Base-by-base conservation (phyloP, 2,888 invertebrate genomes). In the Scrobipalpa atriplicella region DNA sequence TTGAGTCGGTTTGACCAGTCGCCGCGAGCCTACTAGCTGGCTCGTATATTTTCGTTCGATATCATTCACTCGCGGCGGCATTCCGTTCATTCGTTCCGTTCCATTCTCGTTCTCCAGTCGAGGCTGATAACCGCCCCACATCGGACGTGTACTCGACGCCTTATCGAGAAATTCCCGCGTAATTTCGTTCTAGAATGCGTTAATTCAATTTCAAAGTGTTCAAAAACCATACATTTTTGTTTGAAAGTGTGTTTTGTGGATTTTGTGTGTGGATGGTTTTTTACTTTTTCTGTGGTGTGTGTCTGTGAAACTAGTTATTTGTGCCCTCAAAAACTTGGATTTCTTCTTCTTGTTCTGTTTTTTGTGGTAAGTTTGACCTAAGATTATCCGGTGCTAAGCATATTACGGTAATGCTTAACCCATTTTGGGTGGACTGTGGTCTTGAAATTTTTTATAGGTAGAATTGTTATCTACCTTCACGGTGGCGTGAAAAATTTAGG, bases 251-350 rank as follows among this genome's bases (percentile, higher is more conserved):
- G 71, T 69, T 70, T 72, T 76, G 79, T 81, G 78, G 78, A 80
- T 79, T 80, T 75, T 78, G 80, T 82, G 77, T 77, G 80, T 79
- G 52, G 52, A 81, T 52, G 10, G 54, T 71, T 75, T 73, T 67
- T 73, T 70, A 71, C 74, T 75, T 72, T 76, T 21, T 56, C 72
- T 73, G 71, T 75, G 71, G 72, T 73, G 81, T 86, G 85, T 87
- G 86, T 83, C 82, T 83, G 85, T 83, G 79, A 83, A 85, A 85
- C 82, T 66, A 79, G 86, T 71, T 73, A 75, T 78, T 75, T 84
- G 87, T 87, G 87, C 78, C 74, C 76, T 77, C 74, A 71, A 73
- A 76, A 80, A 75, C 86, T 84, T 89, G 89, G 88, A 85, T 85
- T 87, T 89, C 83, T 77, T 76, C 65, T 69, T 76, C 64, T 69